Base-by-base conservation (phyloP, 2,797 vertebrate species). In the Coregonus ussuriensis region DNA sequence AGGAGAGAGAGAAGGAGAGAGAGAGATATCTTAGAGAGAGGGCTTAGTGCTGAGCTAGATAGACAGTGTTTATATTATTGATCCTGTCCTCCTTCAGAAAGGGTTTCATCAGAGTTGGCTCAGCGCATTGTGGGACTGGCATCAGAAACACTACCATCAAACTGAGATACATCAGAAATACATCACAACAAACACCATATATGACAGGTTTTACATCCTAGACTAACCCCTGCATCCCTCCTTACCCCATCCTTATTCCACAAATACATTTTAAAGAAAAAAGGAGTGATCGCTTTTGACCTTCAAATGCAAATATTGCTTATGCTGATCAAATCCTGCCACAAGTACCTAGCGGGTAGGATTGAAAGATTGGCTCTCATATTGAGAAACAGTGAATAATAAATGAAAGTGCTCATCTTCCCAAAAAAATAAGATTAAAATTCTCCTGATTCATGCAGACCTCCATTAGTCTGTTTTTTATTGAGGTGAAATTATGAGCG, bases 51-150 rank as follows among this genome's bases (percentile, higher is more conserved):
- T 18, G 71, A 81, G 76, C 69, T 53, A 80, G 62, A 81, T 56
- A 56, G 77, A 56, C 52, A 69, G 74, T 74, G 81, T 85, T 83
- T 52, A 81, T 85, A 85, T 83, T 29, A 81, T 79, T 76, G 70
- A 88, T 85, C 77, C 56, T 79, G 65, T 37, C 35, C 18, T 75
- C 74, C 13, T 53, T 68, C 71, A 67, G 15, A 77, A 33, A 73
- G 13, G n/a, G 25, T 69, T 56, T 77, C 69, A 79, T 78, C 67
- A 88, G 89, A 87, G 78, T 77, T 16, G 4, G 63, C 4, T 74
- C 13, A 52, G 63, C 63, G 78, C 11, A 6, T 41, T 1, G 41
- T 1, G 6, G 66, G 65, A 75, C 0, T n/a, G 7, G n/a, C 18
- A 9, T n/a, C 33, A 16, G 3, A 62, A 16, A 35, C 15, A 62